Base-by-base conservation (phyloP, 2,888 invertebrate species). In the Encarsia formosa region DNA sequence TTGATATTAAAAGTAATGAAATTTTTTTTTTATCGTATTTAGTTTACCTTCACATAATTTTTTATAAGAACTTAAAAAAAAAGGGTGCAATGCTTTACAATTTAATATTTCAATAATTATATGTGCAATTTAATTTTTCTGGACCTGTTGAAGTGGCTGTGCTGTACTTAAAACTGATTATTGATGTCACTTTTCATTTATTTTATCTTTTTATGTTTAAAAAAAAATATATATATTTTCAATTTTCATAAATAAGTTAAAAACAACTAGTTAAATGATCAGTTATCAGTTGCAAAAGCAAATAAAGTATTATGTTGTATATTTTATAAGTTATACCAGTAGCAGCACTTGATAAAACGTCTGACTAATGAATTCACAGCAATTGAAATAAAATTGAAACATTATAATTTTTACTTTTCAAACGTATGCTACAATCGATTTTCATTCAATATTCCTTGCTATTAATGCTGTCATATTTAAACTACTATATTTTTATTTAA, bases 121-220 rank as follows among this genome's bases (percentile, higher is more conserved):
- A 40, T 49, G 46, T 56, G 45, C 49, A 56, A 56, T 49, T 26
- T 43, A 46, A 24, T 15, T 48, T 40, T 51, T 44, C 48, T 52
- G 46, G 46, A 56, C 52, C 47, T 52, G 46, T 37, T 52, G 23
- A 48, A 50, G 41, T 52, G 56, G 50, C 56, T 57, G 54, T 57
- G 52, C 51, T 57, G 54, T 57, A 57, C 57, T 57, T 57, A 57
- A 55, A 51, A 57, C 57, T 54, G 57, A 32, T 56, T 51, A 54
- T 46, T 57, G 57, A 46, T 38, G 31, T 53, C 49, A 45, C 40
- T 49, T 49, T 40, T 32, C 40, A 56, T 41, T 44, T 48, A 13
- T n/a, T 4, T 45, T 38, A 15, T 16, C 13, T 8, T 51, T n/a
- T n/a, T n/a, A n/a, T n/a, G n/a, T n/a, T n/a, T n/a, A n/a, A n/a